A percentile compares a stretch with the other conserved stretches of the same genome.
Evolutionary conservation across 2,113 vertebrate genomes (phyloP).

Genomic region (Mastomys natalensis): DNA sequence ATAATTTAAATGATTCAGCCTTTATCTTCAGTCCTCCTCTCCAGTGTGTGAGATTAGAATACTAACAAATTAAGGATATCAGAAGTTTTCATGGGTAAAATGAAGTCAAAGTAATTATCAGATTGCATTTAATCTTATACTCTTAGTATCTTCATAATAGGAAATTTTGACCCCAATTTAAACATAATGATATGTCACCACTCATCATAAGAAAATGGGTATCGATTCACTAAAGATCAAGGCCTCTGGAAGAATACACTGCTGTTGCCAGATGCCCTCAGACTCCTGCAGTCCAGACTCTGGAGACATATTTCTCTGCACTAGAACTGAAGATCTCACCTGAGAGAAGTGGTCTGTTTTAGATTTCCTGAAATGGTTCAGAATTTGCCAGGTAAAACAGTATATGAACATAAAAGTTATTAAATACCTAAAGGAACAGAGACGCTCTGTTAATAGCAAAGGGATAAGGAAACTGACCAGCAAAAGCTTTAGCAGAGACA

Average conservation of each 20-base stretch:
- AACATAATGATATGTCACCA: background rate
- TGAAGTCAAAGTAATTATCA: background rate
- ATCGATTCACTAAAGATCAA: no score
- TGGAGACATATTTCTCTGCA: background rate
- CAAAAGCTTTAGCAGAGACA: background rate
- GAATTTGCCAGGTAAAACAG: background rate
- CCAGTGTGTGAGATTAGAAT: background rate
- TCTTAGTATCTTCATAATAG: background rate
- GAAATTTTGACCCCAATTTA: background rate
- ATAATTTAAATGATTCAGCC: background rate
- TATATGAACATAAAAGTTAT: background rate
- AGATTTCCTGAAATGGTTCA: background rate
- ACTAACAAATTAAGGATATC: background rate
- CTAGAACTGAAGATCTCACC: background rate
- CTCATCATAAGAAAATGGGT: background rate
- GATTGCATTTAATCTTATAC: background rate
- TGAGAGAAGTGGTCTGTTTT: background rate
- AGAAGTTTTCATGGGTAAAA: background rate
- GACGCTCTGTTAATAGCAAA: background rate
- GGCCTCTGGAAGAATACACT: accelerated
- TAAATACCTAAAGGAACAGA: background rate
- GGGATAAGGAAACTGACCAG: background rate
- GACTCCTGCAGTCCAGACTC: no score
- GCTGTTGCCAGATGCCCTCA: no score
- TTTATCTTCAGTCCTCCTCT: background rate